phyloP scores from a whole-genome alignment of 2,888 invertebrate genomes.

The Drosophila fungiperda region DNA sequence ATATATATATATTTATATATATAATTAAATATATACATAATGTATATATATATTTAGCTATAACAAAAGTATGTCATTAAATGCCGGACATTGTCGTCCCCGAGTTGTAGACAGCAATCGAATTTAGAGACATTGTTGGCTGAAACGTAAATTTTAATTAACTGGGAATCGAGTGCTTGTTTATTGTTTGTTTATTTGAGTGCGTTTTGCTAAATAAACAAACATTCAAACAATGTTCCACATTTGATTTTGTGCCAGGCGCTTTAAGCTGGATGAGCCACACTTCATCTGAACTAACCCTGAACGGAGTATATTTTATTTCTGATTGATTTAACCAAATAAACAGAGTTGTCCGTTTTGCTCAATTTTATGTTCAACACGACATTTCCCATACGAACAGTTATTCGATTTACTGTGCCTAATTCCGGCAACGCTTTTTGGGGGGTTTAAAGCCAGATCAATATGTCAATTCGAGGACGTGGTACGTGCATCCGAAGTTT shows the following conservation, averaged over 20 bases:
- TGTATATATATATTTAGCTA: not conserved
- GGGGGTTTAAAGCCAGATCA: conserved; percentile 24
- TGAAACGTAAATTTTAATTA: conserved; percentile 4
- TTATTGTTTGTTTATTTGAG: conserved; percentile 8
- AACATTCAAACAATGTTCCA: too few relatives aligned
- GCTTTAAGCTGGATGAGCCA: not conserved
- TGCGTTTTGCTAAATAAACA: not conserved
- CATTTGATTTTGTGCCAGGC: not conserved
- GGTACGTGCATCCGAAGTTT: conserved; percentile 36
- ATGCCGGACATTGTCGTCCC: not conserved
- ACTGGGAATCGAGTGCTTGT: not conserved
- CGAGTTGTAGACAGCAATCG: not conserved
- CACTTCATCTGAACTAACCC: not conserved
- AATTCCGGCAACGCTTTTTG: not conserved
- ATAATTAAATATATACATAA: too few relatives aligned
- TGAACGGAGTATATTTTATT: not conserved
- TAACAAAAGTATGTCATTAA: not conserved
- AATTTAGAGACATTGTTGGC: conserved; percentile 2
- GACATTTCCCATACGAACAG: conserved; percentile 21
- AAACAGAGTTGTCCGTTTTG: not conserved
- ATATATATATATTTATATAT: not conserved
- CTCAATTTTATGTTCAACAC: too few relatives aligned
- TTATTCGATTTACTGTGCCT: conserved; percentile 4
- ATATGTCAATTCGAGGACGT: conserved; percentile 45
- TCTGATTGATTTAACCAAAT: not conserved